Conservation (phyloP, 2,113 vertebrate genomes). For the Oreochromis aureus region DNA sequence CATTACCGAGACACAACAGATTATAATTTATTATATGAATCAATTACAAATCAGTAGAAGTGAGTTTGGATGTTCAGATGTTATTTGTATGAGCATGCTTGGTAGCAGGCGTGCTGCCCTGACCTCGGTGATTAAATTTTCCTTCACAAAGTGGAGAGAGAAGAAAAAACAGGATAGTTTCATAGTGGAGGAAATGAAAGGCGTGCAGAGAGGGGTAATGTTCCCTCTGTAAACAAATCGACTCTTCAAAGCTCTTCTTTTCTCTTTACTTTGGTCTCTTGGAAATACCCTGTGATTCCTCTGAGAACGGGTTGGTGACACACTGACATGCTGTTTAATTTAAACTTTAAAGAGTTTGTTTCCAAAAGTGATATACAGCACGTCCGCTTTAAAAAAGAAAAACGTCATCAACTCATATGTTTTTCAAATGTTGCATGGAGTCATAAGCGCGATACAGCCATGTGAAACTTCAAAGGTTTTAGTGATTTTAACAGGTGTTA, state of each 20-base stretch:
- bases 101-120: neutral
- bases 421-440: neutral
- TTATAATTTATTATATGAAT: neutral
- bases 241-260: neutral
- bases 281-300: conserved; percentile 23
- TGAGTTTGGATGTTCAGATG: neutral
- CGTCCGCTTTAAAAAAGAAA: neutral
- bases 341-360: neutral
- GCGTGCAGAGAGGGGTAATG: neutral
- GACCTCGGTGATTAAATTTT: neutral
- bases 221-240: conserved; percentile 28
- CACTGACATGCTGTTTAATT: conserved; percentile 20
- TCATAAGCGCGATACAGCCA: neutral
- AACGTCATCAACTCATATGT: neutral
- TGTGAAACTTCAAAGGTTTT: neutral
- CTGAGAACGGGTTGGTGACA: neutral
- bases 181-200: conserved; percentile 42
- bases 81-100: neutral
- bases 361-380: neutral
- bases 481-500: neutral
- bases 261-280: neutral
- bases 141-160: neutral
- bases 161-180: neutral
- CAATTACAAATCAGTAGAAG: neutral
- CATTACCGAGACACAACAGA: neutral